These are phyloP conservation scores for Eulemur macaco DNA, from an alignment of 2,113 vertebrate genomes.

Conservation along the genomic window DNA sequence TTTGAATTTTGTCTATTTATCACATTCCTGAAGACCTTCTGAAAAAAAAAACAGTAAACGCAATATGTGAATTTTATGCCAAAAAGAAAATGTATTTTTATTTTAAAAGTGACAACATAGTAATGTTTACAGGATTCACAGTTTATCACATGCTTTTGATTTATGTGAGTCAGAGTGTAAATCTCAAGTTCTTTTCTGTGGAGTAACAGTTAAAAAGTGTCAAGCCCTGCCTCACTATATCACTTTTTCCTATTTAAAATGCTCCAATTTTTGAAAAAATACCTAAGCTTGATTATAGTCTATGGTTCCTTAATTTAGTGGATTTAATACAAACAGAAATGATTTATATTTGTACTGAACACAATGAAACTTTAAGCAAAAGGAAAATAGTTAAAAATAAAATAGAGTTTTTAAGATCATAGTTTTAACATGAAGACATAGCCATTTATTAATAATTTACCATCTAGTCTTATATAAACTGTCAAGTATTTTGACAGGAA, in stretches of 20 bases:
- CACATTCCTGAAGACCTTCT: neutral
- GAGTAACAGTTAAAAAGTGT: neutral
- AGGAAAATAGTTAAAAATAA: conserved; percentile 13
- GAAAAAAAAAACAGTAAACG: neutral
- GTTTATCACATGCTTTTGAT: neutral
- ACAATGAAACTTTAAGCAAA: neutral
- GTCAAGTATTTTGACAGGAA: neutral
- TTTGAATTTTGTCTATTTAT: neutral
- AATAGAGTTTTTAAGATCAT: neutral
- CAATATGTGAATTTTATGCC: neutral
- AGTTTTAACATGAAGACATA: neutral
- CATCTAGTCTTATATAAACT: neutral
- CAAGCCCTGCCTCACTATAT: neutral
- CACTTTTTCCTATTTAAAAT: neutral
- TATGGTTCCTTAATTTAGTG: neutral
- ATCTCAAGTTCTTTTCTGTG: neutral
- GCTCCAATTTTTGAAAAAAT: neutral
- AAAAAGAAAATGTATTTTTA: neutral
- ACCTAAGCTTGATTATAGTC: neutral
- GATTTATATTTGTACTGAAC: conserved; percentile 4
- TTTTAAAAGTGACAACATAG: neutral
- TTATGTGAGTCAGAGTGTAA: neutral
- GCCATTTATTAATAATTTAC: neutral
- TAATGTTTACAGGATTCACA: neutral
- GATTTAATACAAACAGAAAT: conserved; percentile 31